A percentile compares a stretch with the other conserved stretches of the same genome.
phyloP scores from a whole-genome alignment of 2,113 vertebrate species.

The Pseudolaguvia tuberculata region DNA sequence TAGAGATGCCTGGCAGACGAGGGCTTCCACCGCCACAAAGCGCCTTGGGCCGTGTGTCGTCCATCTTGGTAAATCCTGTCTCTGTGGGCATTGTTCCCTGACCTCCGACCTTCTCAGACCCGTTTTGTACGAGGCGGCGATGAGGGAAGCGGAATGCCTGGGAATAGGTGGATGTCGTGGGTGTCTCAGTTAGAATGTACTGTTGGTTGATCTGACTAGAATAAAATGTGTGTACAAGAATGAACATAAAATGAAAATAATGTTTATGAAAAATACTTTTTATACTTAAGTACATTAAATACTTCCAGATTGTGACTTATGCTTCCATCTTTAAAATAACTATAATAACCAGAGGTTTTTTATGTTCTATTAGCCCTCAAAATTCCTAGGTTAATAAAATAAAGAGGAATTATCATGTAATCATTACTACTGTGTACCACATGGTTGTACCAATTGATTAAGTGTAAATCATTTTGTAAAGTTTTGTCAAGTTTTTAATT shows the following conservation, averaged over 20 bases:
- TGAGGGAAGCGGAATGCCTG: constrained; percentile 32
- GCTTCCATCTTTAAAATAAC: too few species aligned
- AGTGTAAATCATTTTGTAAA: too few species aligned
- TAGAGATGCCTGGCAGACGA: constrained; percentile 38
- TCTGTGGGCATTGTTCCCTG: constrained; percentile 47
- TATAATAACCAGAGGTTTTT: too few species aligned
- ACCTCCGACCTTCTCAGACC: constrained; percentile 40
- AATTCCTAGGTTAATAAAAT: neutral
- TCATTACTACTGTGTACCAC: too few species aligned
- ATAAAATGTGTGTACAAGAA: constrained; percentile 14
- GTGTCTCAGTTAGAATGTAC: constrained; percentile 4
- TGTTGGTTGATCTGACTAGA: constrained; percentile 8
- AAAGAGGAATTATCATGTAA: too few species aligned
- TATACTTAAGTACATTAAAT: too few species aligned
- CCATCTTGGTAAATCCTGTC: constrained; percentile 44
- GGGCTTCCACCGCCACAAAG: constrained; percentile 29
- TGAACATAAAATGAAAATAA: too few species aligned
- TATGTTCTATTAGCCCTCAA: neutral
- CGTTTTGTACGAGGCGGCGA: constrained; percentile 16
- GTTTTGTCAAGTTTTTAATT: too few species aligned
- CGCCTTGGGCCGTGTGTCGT: constrained; percentile 40
- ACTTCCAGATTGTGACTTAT: too few species aligned
- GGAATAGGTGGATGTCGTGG: constrained; percentile 28
- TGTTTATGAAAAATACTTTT: too few species aligned
- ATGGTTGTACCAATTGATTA: too few species aligned